phyloP scores from a whole-genome alignment of 2,888 invertebrate species.

The Agelastica alni region DNA sequence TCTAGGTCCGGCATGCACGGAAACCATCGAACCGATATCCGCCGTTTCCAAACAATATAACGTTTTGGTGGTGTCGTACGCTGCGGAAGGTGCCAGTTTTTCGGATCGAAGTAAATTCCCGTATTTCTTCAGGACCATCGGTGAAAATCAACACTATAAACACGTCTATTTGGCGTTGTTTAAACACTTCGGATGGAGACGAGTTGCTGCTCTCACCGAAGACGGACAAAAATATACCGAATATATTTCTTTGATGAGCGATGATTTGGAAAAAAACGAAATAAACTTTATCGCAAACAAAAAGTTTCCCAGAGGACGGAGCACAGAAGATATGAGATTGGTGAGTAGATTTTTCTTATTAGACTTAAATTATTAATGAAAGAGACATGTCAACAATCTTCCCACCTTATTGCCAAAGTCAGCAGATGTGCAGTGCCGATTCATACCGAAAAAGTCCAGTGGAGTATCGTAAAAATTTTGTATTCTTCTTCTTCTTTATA shows the following conservation, averaged over 20 bases:
- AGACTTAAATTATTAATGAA: too few relatives aligned
- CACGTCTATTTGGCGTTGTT: conserved; percentile 68
- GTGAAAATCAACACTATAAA: conserved; percentile 74
- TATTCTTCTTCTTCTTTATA: too few relatives aligned
- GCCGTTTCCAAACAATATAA: conserved; percentile 75
- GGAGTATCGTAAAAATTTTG: too few relatives aligned
- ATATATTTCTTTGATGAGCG: conserved; percentile 73
- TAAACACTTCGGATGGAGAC: conserved; percentile 66
- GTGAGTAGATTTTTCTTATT: conserved; percentile 57
- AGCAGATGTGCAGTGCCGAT: too few relatives aligned
- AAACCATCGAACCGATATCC: conserved; percentile 79
- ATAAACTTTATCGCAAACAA: conserved; percentile 70
- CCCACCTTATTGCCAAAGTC: too few relatives aligned
- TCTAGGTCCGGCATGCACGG: conserved; percentile 79
- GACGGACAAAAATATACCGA: conserved; percentile 80
- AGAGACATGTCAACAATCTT: too few relatives aligned
- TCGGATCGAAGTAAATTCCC: conserved; percentile 72
- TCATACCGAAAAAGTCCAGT: too few relatives aligned
- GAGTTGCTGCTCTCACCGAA: conserved; percentile 77
- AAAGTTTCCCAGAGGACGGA: conserved; percentile 68
- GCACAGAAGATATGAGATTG: conserved; percentile 62
- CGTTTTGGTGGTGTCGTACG: conserved; percentile 75
- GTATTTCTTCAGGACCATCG: conserved; percentile 79
- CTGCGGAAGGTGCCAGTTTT: conserved; percentile 76
- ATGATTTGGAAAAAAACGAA: conserved; percentile 64